A percentile compares a stretch with the other conserved stretches of the same genome.
These are phyloP conservation scores for Artemia sp. DNA, from an alignment of 2,888 invertebrate genomes.

Conservation along the genomic window DNA sequence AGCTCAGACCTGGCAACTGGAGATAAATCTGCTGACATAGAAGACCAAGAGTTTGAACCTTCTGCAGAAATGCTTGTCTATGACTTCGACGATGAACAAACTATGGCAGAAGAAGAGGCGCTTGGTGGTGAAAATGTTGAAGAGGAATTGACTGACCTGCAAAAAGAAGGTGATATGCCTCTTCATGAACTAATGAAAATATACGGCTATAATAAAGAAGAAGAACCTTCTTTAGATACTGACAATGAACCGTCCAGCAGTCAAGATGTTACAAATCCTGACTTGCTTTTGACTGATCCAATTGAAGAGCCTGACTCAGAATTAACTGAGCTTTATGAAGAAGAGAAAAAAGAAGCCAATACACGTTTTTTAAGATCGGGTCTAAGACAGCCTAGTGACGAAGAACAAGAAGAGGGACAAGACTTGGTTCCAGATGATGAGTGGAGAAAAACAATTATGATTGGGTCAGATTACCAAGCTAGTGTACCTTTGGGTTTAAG, in stretches of 20 bases:
- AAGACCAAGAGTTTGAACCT: slow-evolving; percentile 56
- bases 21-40: slow-evolving; percentile 17
- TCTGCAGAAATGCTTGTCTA: slow-evolving; percentile 90
- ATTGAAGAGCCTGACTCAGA: not conserved
- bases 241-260: not conserved
- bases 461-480: slow-evolving; percentile 84
- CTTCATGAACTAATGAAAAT: slow-evolving; percentile 75
- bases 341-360: slow-evolving; percentile 9
- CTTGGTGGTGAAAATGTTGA: slow-evolving; percentile 61
- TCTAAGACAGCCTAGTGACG: slow-evolving; percentile 30
- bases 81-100: slow-evolving; percentile 93
- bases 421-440: slow-evolving; percentile 69
- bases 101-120: slow-evolving; percentile 90
- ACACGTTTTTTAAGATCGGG: slow-evolving; percentile 11
- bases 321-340: slow-evolving; percentile 11
- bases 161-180: slow-evolving; percentile 90
- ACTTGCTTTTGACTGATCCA: not conserved
- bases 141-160: slow-evolving; percentile 70
- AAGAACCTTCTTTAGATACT: slow-evolving; percentile 44
- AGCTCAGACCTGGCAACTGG: slow-evolving; percentile 5
- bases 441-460: slow-evolving; percentile 61
- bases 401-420: slow-evolving; percentile 54
- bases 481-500: slow-evolving; percentile 77
- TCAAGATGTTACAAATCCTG: not conserved
- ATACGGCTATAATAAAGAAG: slow-evolving; percentile 61